Evolutionary conservation across 2,888 invertebrate genomes (phyloP), one percentile per base, ranked within the genome.

Genomic region (Bellardia pandia): DNA sequence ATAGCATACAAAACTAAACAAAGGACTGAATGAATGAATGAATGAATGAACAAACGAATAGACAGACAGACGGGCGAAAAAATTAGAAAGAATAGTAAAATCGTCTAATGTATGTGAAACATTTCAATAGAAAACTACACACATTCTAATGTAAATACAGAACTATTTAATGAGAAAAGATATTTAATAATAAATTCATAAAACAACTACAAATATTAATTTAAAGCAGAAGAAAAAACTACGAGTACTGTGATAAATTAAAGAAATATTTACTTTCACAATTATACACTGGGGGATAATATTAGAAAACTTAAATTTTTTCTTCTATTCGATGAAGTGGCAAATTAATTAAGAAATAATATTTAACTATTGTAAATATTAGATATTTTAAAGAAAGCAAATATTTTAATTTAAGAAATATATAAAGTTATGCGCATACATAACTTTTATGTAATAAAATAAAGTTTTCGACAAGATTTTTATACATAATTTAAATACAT

Each of bases 71-170:
- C 33, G 51, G 14, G 9, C 13, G 30, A 53, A 64, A 64, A 37
- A 51, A 64, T 74, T 13, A 51, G 23, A 64, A 30, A 13, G 40
- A 14, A 64, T 53, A 64, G 42, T 76, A 23, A 72, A 60, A 48
- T 13, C 11, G 33, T 33, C n/a, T n/a, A 56, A 74, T 58, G 14
- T 74, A 13, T 58, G 8, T 23, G 37, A 42, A 74, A 74, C 37
- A 42, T 58, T 30, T 40, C 14, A 56, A 71, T 71, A 40, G n/a
- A 14, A 40, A 30, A 77, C 42, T n/a, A 45, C n/a, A 66, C 42
- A 42, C 6, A 33, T 14, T 30, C 30, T 33, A 23, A 30, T 14
- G 56, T 9, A n/a, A 16, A 56, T 14, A 30, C n/a, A 56, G 33
- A n/a, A 33, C 37, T 37, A 37, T 37, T 37, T 1, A 64, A 66